These are phyloP conservation scores for Drosophila colorata DNA, from an alignment of 2,888 invertebrate genomes.

Conservation along the genomic window DNA sequence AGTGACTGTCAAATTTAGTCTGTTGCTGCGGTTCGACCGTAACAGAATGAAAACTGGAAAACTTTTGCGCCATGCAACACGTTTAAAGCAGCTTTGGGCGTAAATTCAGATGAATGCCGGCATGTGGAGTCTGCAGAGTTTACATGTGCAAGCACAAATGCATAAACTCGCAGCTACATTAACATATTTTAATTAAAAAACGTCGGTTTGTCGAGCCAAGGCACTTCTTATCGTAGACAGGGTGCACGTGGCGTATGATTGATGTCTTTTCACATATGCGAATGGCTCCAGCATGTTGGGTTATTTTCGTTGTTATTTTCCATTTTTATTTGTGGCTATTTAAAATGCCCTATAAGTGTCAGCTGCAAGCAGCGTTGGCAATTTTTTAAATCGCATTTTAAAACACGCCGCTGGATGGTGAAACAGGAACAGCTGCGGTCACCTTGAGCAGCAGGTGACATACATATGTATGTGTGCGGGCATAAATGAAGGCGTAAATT, in stretches of 20 bases:
- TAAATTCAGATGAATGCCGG: neutral
- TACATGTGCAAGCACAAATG: neutral
- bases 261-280: conserved; percentile 41
- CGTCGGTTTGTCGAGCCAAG: conserved; percentile 32
- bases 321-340: conserved; percentile 29
- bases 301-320: conserved; percentile 19
- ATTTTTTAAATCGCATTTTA: conserved; percentile 58
- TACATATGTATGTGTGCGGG: neutral
- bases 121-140: neutral
- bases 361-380: conserved; percentile 28
- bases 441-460: conserved; percentile 15
- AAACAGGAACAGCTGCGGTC: conserved; percentile 19
- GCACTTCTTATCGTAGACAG: conserved; percentile 19
- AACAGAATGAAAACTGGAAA: conserved; percentile 11
- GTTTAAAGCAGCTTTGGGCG: conserved; percentile 37
- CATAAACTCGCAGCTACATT: conserved; percentile 46
- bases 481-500: neutral
- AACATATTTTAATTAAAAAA: conserved; percentile 77
- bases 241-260: conserved; percentile 68
- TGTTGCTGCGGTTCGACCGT: conserved; percentile 21
- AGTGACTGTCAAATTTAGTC: conserved; percentile 27
- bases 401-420: conserved; percentile 9
- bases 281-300: conserved; percentile 3
- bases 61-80: conserved; percentile 20
- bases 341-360: conserved; percentile 47